Evolutionary conservation across 2,888 invertebrate genomes (phyloP).

Genomic region (Microctonus hyperodae): DNA sequence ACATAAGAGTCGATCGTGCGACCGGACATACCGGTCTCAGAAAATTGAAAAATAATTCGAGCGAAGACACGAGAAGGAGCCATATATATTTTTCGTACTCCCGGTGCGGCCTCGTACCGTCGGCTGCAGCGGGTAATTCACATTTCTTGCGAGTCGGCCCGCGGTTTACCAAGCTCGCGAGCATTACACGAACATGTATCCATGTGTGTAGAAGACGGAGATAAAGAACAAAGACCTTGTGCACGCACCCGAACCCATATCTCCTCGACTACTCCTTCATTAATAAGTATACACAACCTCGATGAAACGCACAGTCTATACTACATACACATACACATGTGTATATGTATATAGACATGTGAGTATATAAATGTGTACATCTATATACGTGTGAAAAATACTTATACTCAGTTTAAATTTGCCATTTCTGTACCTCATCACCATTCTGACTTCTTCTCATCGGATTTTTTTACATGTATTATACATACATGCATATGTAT

Average conservation of each 20-base stretch:
- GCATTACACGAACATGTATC: neutral
- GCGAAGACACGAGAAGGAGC: constrained; percentile 30
- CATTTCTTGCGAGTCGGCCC: constrained; percentile 30
- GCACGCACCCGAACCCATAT: constrained; percentile 30
- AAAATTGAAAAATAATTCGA: constrained; percentile 35
- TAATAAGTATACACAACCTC: constrained; percentile 32
- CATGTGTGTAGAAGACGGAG: neutral
- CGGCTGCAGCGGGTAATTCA: constrained; percentile 28
- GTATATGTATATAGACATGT: too few species aligned
- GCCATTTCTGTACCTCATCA: constrained; percentile 24
- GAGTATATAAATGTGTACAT: too few species aligned
- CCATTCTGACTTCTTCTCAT: constrained; percentile 28
- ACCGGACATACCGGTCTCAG: constrained; percentile 33
- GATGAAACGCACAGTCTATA: constrained; percentile 19
- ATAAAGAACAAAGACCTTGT: constrained; percentile 25
- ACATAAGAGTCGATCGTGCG: constrained; percentile 26
- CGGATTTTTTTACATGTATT: constrained; percentile 15
- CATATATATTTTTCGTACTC: constrained; percentile 31
- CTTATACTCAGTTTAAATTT: constrained; percentile 4
- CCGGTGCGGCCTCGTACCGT: constrained; percentile 16
- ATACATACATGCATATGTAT: neutral
- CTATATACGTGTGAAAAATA: neutral
- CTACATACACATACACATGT: neutral
- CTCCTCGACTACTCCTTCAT: constrained; percentile 24
- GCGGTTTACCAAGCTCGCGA: constrained; percentile 19